Base-by-base conservation (phyloP, 2,113 vertebrate species). In the Scophthalmus maximus region DNA sequence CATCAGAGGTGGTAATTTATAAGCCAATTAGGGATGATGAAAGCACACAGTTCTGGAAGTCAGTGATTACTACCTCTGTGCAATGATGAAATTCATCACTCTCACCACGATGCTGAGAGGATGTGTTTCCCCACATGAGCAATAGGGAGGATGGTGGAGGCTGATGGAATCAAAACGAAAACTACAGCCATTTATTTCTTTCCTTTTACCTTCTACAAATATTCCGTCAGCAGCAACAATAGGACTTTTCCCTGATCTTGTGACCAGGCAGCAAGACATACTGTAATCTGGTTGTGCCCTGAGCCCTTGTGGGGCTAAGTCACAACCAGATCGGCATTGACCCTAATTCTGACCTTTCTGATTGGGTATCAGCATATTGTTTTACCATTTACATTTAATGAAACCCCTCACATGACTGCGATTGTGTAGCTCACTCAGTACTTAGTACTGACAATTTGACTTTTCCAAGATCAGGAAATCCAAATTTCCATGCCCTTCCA, bases 21-120 rank as follows among this genome's bases (percentile, higher is more conserved):
- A 83, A 86, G 81, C 58, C 80, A 84, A 86, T 87, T 89, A 86
- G 69, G 55, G 68, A 47, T 61, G 68, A 85, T 90, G 78, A 88
- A 84, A 73, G 67, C 68, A 23, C 76, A 40, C 64, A 67, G 67
- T 61, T 71, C 77, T 85, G 84, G 59, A n/a, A 87, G 82, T 83
- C 79, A 65, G 76, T 80, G 86, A 90, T 90, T 85, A 83, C 72
- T 68, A 76, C 73, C 75, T 50, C 46, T 8, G 72, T 23, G 81
- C 71, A 38, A 64, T 42, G 67, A 81, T 73, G 75, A 73, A 65
- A 87, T 86, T 66, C 32, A 87, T 86, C 85, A 85, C 77, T 86
- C 74, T 66, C 49, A 42, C 50, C 8, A 51, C 65, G 56, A 65
- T 47, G 72, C 74, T 12, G 40, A 62, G 44, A 62, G 73, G 46